Conservation (phyloP, 2,888 invertebrate species). For the Schizaphis graminum region DNA sequence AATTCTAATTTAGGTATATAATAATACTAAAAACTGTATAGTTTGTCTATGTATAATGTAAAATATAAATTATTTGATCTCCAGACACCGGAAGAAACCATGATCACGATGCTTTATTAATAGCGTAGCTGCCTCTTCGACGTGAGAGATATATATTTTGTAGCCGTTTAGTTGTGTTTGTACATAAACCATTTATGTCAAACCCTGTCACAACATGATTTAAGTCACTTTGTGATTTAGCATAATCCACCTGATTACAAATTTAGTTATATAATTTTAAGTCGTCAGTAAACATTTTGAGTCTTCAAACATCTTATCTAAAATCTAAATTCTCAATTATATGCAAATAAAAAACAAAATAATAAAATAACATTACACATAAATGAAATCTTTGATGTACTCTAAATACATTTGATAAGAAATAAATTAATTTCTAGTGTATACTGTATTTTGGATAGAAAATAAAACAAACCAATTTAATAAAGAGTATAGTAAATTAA, state of each 20-base stretch:
- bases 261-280: background rate
- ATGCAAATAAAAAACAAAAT: background rate
- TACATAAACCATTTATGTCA: background rate
- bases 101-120: background rate
- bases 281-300: background rate
- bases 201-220: background rate
- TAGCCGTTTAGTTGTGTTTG: background rate
- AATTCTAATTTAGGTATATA: background rate
- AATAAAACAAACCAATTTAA: background rate
- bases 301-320: background rate
- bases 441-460: background rate
- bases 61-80: background rate
- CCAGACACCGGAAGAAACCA: background rate
- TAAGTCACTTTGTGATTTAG: background rate
- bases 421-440: background rate
- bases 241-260: background rate
- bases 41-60: background rate
- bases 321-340: background rate
- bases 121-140: background rate
- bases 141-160: background rate
- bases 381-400: background rate
- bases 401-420: background rate
- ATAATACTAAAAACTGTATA: background rate
- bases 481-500: background rate
- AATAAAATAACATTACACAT: background rate